Evolutionary conservation across 2,888 invertebrate species (phyloP).

Genomic region (Xestia xanthographa): DNA sequence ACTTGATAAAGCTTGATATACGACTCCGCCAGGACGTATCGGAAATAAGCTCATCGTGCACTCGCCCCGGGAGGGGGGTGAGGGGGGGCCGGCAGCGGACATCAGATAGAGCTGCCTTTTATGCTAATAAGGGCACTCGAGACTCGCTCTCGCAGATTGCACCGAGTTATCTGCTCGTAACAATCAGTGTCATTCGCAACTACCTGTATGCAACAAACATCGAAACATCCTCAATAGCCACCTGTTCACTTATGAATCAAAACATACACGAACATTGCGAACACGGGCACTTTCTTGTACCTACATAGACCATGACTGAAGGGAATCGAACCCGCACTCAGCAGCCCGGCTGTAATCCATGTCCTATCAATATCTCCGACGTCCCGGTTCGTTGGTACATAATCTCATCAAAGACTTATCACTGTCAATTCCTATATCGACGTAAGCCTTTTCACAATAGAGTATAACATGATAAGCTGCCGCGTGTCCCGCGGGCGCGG

Average conservation of each 20-base stretch:
- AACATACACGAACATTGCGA: not conserved
- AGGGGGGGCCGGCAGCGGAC: not conserved
- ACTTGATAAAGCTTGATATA: slow-evolving; percentile 63
- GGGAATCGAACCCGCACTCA: not conserved
- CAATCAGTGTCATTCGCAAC: slow-evolving; percentile 5
- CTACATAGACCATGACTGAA: not conserved
- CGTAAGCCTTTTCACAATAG: slow-evolving; percentile 24
- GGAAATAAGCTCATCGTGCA: slow-evolving; percentile 60
- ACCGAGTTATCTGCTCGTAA: slow-evolving; percentile 29
- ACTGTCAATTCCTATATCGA: slow-evolving; percentile 7
- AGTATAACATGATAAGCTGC: slow-evolving; percentile 25
- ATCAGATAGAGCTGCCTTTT: slow-evolving; percentile 40
- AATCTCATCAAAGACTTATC: slow-evolving; percentile 17
- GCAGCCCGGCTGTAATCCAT: not conserved
- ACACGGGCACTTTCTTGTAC: not conserved
- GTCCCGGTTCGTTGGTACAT: not conserved
- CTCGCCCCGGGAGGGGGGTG: too few species aligned
- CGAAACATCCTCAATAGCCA: too few species aligned
- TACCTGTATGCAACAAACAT: not conserved
- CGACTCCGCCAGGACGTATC: slow-evolving; percentile 61
- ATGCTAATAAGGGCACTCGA: slow-evolving; percentile 39
- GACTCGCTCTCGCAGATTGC: not conserved
- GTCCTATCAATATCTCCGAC: slow-evolving; percentile 9
- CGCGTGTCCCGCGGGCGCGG: slow-evolving; percentile 1
- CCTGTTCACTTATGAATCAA: not conserved